Evolutionary conservation across 2,888 invertebrate genomes (phyloP).

Genomic region (Acanthosepion lycidas): DNA sequence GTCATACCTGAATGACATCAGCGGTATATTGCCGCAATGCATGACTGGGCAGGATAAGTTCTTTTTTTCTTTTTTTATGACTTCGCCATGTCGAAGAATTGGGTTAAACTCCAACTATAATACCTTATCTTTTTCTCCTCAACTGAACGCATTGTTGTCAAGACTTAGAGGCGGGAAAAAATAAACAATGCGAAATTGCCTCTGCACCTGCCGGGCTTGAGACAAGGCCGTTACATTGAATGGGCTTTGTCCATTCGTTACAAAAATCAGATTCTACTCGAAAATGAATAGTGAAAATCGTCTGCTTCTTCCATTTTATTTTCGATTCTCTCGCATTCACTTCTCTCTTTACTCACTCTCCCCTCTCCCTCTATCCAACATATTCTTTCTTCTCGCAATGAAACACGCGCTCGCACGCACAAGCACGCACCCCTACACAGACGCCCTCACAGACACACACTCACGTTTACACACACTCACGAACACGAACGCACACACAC

Average conservation of each 20-base stretch:
- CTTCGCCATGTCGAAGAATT: neutral
- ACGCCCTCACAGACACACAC: neutral
- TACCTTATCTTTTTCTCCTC: neutral
- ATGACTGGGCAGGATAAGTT: neutral
- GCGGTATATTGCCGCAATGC: neutral
- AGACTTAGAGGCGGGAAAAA: neutral
- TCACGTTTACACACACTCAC: neutral
- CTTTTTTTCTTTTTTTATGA: too few species aligned
- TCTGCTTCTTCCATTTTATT: too few species aligned
- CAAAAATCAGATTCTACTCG: neutral
- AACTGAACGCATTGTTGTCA: neutral
- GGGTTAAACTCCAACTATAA: neutral
- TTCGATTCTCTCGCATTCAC: too few species aligned
- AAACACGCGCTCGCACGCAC: too few species aligned
- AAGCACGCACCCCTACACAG: neutral
- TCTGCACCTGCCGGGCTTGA: neutral
- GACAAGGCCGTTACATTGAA: neutral
- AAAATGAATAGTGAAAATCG: too few species aligned
- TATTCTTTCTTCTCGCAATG: too few species aligned
- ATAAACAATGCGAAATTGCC: neutral
- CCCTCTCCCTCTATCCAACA: too few species aligned
- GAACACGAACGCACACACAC: neutral
- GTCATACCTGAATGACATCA: neutral
- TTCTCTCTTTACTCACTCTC: too few species aligned
- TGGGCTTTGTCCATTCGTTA: neutral